Evolutionary conservation across 2,113 vertebrate genomes (phyloP).

Genomic region (Ciconia boyciana): DNA sequence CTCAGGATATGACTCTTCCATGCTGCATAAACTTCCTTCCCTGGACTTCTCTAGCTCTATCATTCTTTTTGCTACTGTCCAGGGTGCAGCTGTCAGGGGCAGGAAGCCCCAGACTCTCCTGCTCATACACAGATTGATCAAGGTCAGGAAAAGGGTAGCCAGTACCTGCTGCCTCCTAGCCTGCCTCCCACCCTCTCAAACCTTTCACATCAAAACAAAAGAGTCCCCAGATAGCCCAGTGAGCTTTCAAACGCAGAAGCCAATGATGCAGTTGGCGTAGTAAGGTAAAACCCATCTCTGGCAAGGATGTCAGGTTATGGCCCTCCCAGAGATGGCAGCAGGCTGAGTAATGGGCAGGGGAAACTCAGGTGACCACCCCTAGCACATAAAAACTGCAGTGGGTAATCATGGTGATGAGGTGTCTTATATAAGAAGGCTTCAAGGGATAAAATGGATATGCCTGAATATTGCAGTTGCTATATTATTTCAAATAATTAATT

Average conservation of each 20-base stretch:
- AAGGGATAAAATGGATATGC: not conserved
- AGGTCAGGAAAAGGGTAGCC: constrained; percentile 22
- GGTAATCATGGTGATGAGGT: not conserved
- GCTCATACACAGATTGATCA: not conserved
- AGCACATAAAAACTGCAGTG: not conserved
- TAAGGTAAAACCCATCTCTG: not conserved
- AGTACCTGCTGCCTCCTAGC: not conserved
- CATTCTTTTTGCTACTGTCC: constrained; percentile 44
- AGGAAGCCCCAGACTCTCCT: constrained; percentile 24
- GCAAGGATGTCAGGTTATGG: not conserved
- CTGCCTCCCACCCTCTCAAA: not conserved
- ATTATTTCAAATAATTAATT: not conserved
- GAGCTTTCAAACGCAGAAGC: not conserved
- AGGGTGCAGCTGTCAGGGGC: constrained; percentile 42
- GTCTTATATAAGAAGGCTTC: not conserved
- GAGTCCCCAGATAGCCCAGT: not conserved
- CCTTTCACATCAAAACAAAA: not conserved
- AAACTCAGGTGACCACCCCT: not conserved
- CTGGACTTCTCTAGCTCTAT: constrained; percentile 12
- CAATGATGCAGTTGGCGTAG: not conserved
- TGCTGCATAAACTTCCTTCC: constrained; percentile 55
- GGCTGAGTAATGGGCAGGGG: not conserved
- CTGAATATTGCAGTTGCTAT: not conserved
- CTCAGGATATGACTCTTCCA: constrained; percentile 48
- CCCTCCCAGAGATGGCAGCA: not conserved